Percentiles rank a stretch among this genome's conserved stretches.
phyloP scores from a whole-genome alignment of 2,113 vertebrate species.

The Cryptomyrus ogoouensis region DNA sequence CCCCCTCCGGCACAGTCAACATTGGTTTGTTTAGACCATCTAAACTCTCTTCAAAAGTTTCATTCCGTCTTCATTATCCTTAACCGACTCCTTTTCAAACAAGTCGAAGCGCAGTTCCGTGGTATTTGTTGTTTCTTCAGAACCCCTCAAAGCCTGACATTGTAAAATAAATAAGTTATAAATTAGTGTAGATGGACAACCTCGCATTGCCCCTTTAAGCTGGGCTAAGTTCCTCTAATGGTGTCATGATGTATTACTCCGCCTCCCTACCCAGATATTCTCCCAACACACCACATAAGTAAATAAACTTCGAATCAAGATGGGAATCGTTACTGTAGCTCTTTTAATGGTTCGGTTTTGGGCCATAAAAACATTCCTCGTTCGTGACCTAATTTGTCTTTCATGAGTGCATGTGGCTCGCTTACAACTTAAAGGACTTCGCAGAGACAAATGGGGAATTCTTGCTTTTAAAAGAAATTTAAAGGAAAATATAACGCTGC shows the following conservation, averaged over 20 bases:
- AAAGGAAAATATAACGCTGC: background rate
- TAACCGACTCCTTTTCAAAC: conserved; percentile 6
- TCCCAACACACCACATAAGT: background rate
- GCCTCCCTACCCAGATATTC: background rate
- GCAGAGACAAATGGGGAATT: background rate
- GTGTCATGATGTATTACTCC: conserved; percentile 8
- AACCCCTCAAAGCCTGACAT: conserved; percentile 4
- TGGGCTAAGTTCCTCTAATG: background rate
- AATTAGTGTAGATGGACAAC: conserved; percentile 11
- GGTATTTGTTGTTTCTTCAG: conserved; percentile 14
- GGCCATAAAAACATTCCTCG: background rate
- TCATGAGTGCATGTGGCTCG: background rate
- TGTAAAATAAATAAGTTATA: conserved; percentile 24
- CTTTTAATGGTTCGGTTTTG: background rate
- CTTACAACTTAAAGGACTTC: conserved; percentile 9
- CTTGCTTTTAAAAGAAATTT: background rate
- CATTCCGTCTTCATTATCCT: conserved; percentile 4
- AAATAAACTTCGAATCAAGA: conserved; percentile 9
- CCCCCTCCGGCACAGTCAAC: conserved; percentile 5
- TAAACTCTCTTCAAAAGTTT: conserved; percentile 1
- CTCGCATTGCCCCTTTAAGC: background rate
- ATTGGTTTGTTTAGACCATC: background rate
- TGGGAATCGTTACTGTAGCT: conserved; percentile 15
- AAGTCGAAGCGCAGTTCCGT: conserved; percentile 4
- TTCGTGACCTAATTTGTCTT: conserved; percentile 17